Conservation (phyloP, 1,140 invertebrate species). For the Temnothorax longispinosus region DNA sequence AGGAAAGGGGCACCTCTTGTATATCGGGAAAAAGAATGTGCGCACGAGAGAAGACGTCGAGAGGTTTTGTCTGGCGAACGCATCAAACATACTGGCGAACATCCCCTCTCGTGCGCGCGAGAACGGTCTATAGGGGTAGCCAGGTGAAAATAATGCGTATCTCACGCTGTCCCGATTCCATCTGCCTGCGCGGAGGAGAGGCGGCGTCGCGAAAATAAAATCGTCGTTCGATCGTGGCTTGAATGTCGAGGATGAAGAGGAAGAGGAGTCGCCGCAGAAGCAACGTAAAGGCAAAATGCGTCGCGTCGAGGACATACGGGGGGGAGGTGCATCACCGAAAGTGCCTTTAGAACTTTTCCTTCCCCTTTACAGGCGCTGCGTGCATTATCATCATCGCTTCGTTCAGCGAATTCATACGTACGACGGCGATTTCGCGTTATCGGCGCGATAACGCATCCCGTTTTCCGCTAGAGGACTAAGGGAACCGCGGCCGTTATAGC, state of each 20-base stretch:
- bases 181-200: slow-evolving; percentile 66
- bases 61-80: slow-evolving; percentile 20
- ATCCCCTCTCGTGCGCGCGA: slow-evolving; percentile 31
- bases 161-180: slow-evolving; percentile 78
- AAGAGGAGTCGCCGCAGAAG: neutral
- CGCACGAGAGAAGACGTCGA: slow-evolving; percentile 12
- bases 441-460: slow-evolving; percentile 60
- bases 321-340: neutral
- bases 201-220: slow-evolving; percentile 36
- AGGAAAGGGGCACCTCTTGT: neutral
- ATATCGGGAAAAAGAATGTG: neutral
- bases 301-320: neutral
- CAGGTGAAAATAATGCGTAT: slow-evolving; percentile 77
- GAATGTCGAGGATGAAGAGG: neutral
- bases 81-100: neutral
- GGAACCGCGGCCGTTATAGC: neutral
- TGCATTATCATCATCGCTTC: slow-evolving; percentile 54
- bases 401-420: slow-evolving; percentile 18
- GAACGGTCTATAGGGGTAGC: slow-evolving; percentile 69
- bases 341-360: slow-evolving; percentile 20
- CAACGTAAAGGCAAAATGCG: neutral
- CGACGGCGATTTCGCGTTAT: slow-evolving; percentile 61
- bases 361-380: neutral
- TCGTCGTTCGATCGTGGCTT: slow-evolving; percentile 56
- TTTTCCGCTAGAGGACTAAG: slow-evolving; percentile 33